Evolutionary conservation across 1,140 invertebrate species (phyloP), one percentile per base, ranked within the genome.

Genomic region (Euura saliciscinereae): DNA sequence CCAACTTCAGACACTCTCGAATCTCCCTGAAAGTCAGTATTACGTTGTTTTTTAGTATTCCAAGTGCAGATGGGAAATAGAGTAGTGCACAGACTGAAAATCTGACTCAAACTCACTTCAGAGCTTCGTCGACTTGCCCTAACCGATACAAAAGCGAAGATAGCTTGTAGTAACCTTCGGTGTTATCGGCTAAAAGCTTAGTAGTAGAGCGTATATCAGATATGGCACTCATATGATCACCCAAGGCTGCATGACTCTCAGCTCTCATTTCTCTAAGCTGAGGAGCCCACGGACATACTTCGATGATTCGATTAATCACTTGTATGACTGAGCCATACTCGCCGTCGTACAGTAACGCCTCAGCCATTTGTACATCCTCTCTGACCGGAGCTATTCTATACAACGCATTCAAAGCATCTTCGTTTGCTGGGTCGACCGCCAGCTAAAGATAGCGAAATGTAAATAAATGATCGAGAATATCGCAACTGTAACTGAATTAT

Each of bases 1-100:
- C 98, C 43, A 99, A 88, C 88, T 98, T 99, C 7, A 99, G 90
- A 86, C 99, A 99, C 87, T 99, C 98, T 43, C 98, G 91, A 76
- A 99, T 94, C 89, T 98, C 95, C 85, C 94, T 93, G 78, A 45
- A 89, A 86, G 80, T 77, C 74, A 80, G 71, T 77, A n/a, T 43
- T 43, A 80, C 65, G 66, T 44, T 68, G n/a, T 59, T 59, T 59
- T 46, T 45, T 13, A 69, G 68, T 71, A 68, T 59, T 43, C 45
- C 43, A 68, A 13, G 68, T 8, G 46, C 7, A 65, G 3, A 13
- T 11, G 67, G 10, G n/a, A 82, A 65, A 86, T 77, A 74, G 73
- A 46, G 73, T 75, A 80, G 68, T 45, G 44, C 66, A 66, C 46
- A 65, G 46, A 66, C 46, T 44, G 66, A 93, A 82, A 79, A 92